Percentiles rank a stretch among this genome's conserved stretches.
Evolutionary conservation across 2,888 invertebrate genomes (phyloP).

Genomic region (Rosalia funebris): DNA sequence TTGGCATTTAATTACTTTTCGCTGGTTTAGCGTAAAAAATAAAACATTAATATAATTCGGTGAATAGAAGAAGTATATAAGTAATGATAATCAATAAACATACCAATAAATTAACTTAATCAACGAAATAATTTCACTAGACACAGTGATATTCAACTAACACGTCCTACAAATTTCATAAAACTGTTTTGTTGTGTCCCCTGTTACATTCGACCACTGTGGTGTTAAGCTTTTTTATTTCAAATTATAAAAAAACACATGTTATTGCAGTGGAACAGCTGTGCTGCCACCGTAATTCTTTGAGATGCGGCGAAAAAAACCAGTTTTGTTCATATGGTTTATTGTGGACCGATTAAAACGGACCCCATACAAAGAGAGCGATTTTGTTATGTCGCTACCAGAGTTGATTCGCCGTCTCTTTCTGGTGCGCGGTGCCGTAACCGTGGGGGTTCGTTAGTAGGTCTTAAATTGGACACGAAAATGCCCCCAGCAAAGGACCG

Average conservation of each 20-base stretch:
- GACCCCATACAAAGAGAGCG: constrained; percentile 63
- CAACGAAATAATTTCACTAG: constrained; percentile 25
- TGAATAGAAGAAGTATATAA: too few relatives aligned
- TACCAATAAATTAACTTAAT: constrained; percentile 4
- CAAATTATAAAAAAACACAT: constrained; percentile 62
- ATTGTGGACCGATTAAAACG: constrained; percentile 61
- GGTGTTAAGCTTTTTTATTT: constrained; percentile 62
- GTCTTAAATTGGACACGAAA: constrained; percentile 49
- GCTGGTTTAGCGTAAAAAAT: too few relatives aligned
- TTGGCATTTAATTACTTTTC: too few relatives aligned
- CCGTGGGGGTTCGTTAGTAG: constrained; percentile 32
- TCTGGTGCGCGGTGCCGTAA: constrained; percentile 10
- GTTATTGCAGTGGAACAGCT: constrained; percentile 56
- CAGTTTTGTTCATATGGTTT: constrained; percentile 51
- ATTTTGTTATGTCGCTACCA: constrained; percentile 43
- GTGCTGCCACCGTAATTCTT: constrained; percentile 34
- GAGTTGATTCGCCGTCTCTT: constrained; percentile 40
- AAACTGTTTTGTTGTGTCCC: constrained; percentile 57
- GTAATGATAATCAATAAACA: too few relatives aligned
- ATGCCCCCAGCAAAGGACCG: constrained; percentile 60
- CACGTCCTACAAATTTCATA: constrained; percentile 52
- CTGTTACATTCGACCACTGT: constrained; percentile 57
- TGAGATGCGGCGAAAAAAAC: constrained; percentile 33
- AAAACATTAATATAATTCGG: too few relatives aligned
- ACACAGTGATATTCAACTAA: constrained; percentile 33